Base-by-base conservation (phyloP, 23 tunicate species). In the Ciona savignyi region DNA sequence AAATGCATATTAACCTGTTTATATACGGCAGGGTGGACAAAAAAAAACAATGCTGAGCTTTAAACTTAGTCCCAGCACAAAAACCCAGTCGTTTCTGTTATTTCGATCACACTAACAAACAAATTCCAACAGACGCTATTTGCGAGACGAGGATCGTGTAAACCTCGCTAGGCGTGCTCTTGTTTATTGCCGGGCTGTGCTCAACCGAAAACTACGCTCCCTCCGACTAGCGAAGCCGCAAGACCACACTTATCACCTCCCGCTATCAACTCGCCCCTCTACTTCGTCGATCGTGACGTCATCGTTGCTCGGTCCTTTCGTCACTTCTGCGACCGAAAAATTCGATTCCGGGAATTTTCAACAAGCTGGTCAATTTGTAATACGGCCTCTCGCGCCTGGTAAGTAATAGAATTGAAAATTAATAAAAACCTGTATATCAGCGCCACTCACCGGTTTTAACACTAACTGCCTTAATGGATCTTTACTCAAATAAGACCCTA, bases 91-190 rank as follows among this genome's bases (percentile, higher is more conserved):
- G 56, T 9, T 15, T 15, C 56, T 9, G 56, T 42, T 42, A 9
- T 42, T 42, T 42, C 15, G 15, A 42, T 9, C 56, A 42, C 56
- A 15, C 56, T 42, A 42, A 42, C 15, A 42, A 42, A 42, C 56
- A 42, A 6, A 42, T 32, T 51, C 60, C 21, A 61, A 23, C 67
- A 84, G 86, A 65, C 81, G 84, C 66, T 91, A 91, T 75, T 74
- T 91, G 32, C 78, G 82, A 3, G 97, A 91, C 62, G 83, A 82
- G 24, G 90, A 91, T 63, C 60, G 97, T 11, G 48, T 91, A 21
- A 30, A 29, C 35, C 70, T 85, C 2, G 79, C 91, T 31, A 65
- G 91, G 49, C 74, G 74, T 25, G 70, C 83, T 15, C 21, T 85
- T 11, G 83, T 66, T 1, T 85, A 65, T 56, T 73, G 81, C 33